A percentile compares a stretch with the other conserved stretches of the same genome.
phyloP scores from a whole-genome alignment of 2,888 invertebrate species.

The Diogma glabrata region DNA sequence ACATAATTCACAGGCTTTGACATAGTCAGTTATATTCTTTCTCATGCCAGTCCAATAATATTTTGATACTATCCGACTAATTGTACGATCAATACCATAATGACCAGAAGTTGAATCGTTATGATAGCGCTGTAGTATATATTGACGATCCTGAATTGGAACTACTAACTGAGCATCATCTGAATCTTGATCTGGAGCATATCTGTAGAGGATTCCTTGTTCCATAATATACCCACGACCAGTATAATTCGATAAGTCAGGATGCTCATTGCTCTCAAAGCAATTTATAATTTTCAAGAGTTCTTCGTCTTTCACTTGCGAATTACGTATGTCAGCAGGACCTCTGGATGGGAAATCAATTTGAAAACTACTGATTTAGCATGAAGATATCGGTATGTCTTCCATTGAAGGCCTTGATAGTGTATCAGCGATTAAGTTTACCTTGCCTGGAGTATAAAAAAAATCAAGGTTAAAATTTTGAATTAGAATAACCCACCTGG shows the following conservation, averaged over 20 bases:
- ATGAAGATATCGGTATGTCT: no score
- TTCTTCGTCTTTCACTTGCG: slow-evolving; percentile 20
- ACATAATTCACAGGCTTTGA: slow-evolving; percentile 23
- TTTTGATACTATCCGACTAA: not conserved
- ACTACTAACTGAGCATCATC: slow-evolving; percentile 12
- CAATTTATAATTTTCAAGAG: slow-evolving; percentile 18
- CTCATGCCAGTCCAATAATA: slow-evolving; percentile 25
- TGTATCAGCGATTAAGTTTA: not conserved
- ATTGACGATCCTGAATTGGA: not conserved
- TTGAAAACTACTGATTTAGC: no score
- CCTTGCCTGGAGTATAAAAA: not conserved
- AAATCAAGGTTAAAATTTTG: no score
- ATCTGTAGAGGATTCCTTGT: not conserved
- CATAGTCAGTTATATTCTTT: slow-evolving; percentile 20
- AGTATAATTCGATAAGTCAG: slow-evolving; percentile 16
- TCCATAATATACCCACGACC: slow-evolving; percentile 20
- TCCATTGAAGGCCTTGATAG: no score
- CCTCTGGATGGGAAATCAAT: no score
- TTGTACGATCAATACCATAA: not conserved
- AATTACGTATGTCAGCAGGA: no score
- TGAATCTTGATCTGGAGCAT: not conserved
- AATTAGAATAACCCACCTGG: not conserved
- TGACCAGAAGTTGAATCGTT: not conserved
- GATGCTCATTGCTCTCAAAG: slow-evolving; percentile 14
- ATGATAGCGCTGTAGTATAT: not conserved